Percentiles rank a stretch among this genome's conserved stretches.
Evolutionary conservation across 2,888 invertebrate species (phyloP).

Genomic region (Spatulosminthurus flaviceps): DNA sequence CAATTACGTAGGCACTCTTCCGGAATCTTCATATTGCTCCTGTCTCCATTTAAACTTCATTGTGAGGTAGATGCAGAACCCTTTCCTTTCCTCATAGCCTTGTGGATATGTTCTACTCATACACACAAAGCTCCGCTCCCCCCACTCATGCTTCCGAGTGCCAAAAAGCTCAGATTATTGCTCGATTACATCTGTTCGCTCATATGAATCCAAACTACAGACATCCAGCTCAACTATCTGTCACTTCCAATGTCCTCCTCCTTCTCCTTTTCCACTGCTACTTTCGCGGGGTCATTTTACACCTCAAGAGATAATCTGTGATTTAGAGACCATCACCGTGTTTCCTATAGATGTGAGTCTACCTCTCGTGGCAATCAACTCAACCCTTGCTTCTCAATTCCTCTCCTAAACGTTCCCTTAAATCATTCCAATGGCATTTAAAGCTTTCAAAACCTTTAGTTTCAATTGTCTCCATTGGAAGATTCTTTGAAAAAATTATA

Average conservation of each 20-base stretch:
- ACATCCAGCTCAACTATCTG: constrained; percentile 45
- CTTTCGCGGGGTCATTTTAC: constrained; percentile 57
- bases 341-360: background rate
- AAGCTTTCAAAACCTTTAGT: too few relatives aligned
- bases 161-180: constrained; percentile 61
- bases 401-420: background rate
- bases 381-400: too few relatives aligned
- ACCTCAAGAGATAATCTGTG: constrained; percentile 58
- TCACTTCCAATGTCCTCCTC: constrained; percentile 15
- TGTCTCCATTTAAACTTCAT: constrained; percentile 6
- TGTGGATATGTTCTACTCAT: too few relatives aligned
- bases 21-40: constrained; percentile 9
- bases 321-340: constrained; percentile 45
- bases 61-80: too few relatives aligned
- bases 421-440: background rate
- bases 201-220: constrained; percentile 24
- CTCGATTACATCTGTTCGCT: constrained; percentile 57
- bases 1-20: constrained; percentile 14
- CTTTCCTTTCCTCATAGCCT: too few relatives aligned
- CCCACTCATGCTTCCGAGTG: constrained; percentile 37
- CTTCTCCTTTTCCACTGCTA: constrained; percentile 27
- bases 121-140: background rate
- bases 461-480: too few relatives aligned
- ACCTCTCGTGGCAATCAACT: too few relatives aligned
- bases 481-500: too few relatives aligned